A percentile compares a stretch with the other conserved stretches of the same genome.
Conservation (phyloP, 2,888 invertebrate species). For the Pollenia griseotomentosa region DNA sequence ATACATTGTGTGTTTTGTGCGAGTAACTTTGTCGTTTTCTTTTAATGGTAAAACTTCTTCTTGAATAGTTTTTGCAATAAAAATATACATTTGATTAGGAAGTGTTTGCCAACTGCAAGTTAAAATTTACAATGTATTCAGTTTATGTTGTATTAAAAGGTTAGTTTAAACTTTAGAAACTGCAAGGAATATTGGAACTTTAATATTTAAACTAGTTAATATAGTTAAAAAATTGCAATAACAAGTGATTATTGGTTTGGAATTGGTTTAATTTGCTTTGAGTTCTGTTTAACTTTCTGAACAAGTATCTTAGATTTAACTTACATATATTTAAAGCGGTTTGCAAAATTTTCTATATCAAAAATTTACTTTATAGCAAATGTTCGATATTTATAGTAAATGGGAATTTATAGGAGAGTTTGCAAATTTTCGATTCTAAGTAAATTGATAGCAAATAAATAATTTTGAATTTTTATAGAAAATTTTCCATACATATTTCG, state of each 20-base stretch:
- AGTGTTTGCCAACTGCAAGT: constrained; percentile 48
- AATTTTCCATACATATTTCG: too few species aligned
- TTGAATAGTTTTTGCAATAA: constrained; percentile 60
- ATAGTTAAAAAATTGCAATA: neutral
- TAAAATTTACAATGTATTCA: constrained; percentile 29
- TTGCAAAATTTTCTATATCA: too few species aligned
- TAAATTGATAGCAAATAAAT: too few species aligned
- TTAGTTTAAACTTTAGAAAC: neutral
- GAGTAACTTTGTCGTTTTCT: constrained; percentile 35
- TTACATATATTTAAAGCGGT: too few species aligned
- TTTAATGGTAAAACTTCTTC: constrained; percentile 61
- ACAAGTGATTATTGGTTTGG: neutral
- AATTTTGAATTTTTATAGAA: too few species aligned
- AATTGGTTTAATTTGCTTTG: neutral
- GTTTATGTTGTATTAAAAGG: constrained; percentile 21
- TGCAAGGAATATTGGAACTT: constrained; percentile 2
- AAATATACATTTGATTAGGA: constrained; percentile 62
- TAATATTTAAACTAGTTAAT: neutral
- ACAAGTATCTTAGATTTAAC: too few species aligned
- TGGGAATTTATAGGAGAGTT: too few species aligned
- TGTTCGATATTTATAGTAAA: too few species aligned
- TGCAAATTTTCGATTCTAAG: too few species aligned
- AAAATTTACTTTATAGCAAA: too few species aligned
- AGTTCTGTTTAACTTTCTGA: too few species aligned
- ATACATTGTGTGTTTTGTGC: neutral